Percentiles rank a stretch among this genome's conserved stretches.
Evolutionary conservation across 2,888 invertebrate genomes (phyloP).

Genomic region (Cantharis nigra): DNA sequence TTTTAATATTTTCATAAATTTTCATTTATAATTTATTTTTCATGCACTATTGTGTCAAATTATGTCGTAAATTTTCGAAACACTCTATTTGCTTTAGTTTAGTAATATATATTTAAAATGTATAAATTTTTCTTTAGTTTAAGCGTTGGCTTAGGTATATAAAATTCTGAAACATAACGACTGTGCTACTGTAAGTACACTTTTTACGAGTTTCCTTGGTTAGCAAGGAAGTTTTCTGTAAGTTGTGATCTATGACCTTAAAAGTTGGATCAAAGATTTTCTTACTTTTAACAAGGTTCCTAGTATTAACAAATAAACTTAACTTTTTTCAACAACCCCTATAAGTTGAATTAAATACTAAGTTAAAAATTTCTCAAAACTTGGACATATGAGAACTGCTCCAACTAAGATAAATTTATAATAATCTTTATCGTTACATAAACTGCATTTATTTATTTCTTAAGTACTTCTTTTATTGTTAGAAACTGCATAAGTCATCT

Average conservation of each 20-base stretch:
- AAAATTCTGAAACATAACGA: neutral
- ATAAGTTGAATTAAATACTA: neutral
- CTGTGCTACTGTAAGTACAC: neutral
- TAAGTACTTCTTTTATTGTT: neutral
- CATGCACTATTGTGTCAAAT: neutral
- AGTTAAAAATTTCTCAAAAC: neutral
- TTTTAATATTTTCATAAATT: neutral
- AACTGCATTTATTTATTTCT: neutral
- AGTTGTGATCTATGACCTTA: neutral
- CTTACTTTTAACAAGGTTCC: neutral
- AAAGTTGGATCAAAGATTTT: neutral
- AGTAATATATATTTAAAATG: neutral
- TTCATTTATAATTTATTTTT: neutral
- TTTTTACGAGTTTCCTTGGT: neutral
- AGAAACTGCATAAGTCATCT: neutral
- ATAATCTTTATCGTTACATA: neutral
- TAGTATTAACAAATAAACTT: neutral
- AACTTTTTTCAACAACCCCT: neutral
- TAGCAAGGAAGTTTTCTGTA: neutral
- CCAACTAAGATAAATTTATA: neutral
- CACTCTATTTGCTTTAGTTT: neutral
- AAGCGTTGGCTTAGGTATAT: neutral
- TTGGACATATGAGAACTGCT: neutral
- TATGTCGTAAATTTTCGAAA: neutral
- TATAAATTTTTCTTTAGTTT: neutral